Base-by-base conservation (phyloP, 2,113 vertebrate species). In the Euleptes europaea region DNA sequence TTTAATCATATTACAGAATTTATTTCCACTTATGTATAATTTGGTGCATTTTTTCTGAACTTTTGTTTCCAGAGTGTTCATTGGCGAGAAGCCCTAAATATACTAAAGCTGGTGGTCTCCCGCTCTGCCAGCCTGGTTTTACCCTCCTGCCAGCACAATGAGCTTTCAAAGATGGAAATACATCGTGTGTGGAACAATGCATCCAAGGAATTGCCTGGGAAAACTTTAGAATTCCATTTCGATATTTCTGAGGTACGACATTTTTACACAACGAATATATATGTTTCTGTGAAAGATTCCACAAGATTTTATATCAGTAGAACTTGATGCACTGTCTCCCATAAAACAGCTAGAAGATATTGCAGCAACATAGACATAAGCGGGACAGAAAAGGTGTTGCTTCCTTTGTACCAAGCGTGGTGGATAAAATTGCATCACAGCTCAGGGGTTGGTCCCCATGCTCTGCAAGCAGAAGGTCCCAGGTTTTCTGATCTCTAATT, bases 201-300 rank as follows among this genome's bases (percentile, higher is more conserved):
- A 4, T 98, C 98, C 33, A 99, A 99, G 92, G 98, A 98, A 65
- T 95, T 99, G 40, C 99, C 99, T 2, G 99, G 99, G 42, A 99
- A 99, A 94, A 99, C 98, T 3, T 94, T 99, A 86, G 98, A 99
- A 88, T 99, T 99, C 87, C 98, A 98, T 85, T 99, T 99, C 82
- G 99, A 99, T 94, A 98, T 99, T 89, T 99, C 98, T 33, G 98
- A 99, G 98, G 98, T 99, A 92, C 47, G 78, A 1, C 71, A 75
- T 74, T 89, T n/a, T 84, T 26, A 60, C 78, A 9, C 38, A 77
- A 70, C 35, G 40, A 77, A 70, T 21, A 10, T 54, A 5, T n/a
- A n/a, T 88, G 28, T 86, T 1, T 35, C 84, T n/a, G 21, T 83
- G 78, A 77, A 78, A 31, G 75, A 63, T 63, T 2, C 60, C 57